Evolutionary conservation across 2,797 vertebrate genomes (phyloP).

Genomic region (Sylvilagus floridanus): DNA sequence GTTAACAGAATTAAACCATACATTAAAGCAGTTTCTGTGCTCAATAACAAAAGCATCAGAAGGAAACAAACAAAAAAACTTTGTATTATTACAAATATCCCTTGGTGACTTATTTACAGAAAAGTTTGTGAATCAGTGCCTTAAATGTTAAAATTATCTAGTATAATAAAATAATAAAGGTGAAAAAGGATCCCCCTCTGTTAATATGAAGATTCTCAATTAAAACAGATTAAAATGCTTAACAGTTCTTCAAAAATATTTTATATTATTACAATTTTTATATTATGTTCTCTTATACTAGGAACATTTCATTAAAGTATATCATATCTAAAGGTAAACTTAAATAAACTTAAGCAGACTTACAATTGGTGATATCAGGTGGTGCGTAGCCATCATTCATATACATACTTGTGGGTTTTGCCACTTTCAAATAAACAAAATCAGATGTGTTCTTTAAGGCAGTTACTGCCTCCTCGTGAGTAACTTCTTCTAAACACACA

Average conservation of each 20-base stretch:
- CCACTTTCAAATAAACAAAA: slow-evolving; percentile 96
- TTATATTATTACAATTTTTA: neutral
- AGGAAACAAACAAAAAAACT: neutral
- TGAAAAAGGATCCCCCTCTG: neutral
- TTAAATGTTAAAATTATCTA: slow-evolving; percentile 21
- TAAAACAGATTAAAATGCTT: slow-evolving; percentile 64
- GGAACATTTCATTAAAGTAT: neutral
- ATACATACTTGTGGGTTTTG: slow-evolving; percentile 96
- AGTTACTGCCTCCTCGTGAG: slow-evolving; percentile 97
- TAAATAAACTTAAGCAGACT: slow-evolving; percentile 85
- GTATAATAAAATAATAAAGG: neutral
- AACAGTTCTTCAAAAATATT: slow-evolving; percentile 48
- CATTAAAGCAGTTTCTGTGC: slow-evolving; percentile 50
- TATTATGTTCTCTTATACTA: neutral
- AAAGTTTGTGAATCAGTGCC: slow-evolving; percentile 49
- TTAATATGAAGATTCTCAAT: slow-evolving; percentile 15
- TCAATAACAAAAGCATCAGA: neutral
- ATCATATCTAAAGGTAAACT: slow-evolving; percentile 19
- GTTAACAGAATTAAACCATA: neutral
- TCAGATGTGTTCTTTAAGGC: slow-evolving; percentile 98
- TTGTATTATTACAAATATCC: neutral
- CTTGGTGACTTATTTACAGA: slow-evolving; percentile 55
- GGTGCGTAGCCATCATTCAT: slow-evolving; percentile 97
- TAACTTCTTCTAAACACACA: slow-evolving; percentile 95
- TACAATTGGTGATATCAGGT: slow-evolving; percentile 96